A percentile compares a stretch with the other conserved stretches of the same genome.
These are phyloP conservation scores for Clinocottus analis DNA, from an alignment of 2,113 vertebrate species.

Conservation along the genomic window DNA sequence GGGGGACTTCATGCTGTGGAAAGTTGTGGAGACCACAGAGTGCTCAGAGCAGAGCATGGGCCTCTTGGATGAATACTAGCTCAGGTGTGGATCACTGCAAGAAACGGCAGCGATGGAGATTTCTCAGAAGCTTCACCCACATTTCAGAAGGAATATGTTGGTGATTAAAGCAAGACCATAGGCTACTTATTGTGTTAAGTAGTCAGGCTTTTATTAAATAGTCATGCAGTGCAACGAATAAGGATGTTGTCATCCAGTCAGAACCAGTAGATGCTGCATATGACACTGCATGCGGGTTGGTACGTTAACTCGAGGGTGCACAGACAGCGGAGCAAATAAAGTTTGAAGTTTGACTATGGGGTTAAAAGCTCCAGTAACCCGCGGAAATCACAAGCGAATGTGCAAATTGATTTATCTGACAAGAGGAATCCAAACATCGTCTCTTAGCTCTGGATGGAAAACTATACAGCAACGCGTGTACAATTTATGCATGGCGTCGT, in stretches of 20 bases:
- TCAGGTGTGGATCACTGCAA: constrained; percentile 38
- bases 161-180: neutral
- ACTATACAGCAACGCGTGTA: neutral
- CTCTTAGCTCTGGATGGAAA: neutral
- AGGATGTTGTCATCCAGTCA: neutral
- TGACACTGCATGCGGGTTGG: neutral
- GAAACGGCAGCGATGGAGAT: neutral
- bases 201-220: neutral
- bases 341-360: too few relatives aligned
- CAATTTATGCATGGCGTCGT: neutral
- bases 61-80: constrained; percentile 6
- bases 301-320: neutral
- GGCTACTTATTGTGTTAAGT: constrained; percentile 33
- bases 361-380: too few relatives aligned
- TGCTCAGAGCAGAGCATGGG: neutral
- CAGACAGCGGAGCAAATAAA: neutral
- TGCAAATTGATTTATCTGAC: neutral
- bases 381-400: neutral
- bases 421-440: neutral
- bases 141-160: neutral
- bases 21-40: constrained; percentile 57
- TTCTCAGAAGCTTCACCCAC: constrained; percentile 15
- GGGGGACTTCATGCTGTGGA: constrained; percentile 66
- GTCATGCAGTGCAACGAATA: neutral
- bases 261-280: neutral